Evolutionary conservation across 2,113 vertebrate species (phyloP).

Genomic region (Datnioides undecimradiatus): DNA sequence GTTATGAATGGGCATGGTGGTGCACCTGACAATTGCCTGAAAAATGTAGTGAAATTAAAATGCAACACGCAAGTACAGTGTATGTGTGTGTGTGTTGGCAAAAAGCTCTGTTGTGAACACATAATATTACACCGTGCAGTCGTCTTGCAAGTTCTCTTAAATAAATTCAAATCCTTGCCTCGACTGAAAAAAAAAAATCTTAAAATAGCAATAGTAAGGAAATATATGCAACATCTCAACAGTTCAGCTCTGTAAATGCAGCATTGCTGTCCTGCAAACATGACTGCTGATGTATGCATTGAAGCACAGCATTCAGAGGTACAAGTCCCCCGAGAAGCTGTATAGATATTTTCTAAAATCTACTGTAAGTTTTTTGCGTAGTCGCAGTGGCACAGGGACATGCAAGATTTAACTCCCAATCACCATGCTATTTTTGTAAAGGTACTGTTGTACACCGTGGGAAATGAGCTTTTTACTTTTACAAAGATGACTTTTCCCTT

Average conservation of each 20-base stretch:
- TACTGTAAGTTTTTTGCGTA: conserved; percentile 43
- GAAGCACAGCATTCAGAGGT: not conserved
- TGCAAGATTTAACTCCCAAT: conserved; percentile 34
- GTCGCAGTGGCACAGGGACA: conserved; percentile 22
- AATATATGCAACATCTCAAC: not conserved
- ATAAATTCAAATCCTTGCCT: not conserved
- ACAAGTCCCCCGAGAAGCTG: not conserved
- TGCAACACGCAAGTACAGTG: not conserved
- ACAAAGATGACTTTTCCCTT: conserved; percentile 66
- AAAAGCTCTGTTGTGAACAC: too few species aligned
- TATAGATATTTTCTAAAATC: conserved; percentile 34
- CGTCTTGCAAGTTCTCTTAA: not conserved
- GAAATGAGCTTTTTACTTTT: conserved; percentile 64
- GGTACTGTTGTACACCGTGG: conserved; percentile 48
- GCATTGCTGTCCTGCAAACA: not conserved
- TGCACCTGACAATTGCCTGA: too few species aligned
- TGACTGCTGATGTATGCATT: not conserved
- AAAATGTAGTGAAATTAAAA: not conserved
- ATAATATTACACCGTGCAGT: too few species aligned
- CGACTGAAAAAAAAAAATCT: not conserved
- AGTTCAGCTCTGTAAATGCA: not conserved
- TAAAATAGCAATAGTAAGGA: not conserved
- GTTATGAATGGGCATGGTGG: too few species aligned
- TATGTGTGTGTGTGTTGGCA: too few species aligned
- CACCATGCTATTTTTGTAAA: conserved; percentile 55